Evolutionary conservation across 92 coral and sea anemone species (phyloP), one percentile per base, ranked within the genome.

Genomic region (Palythoa heliodiscus): DNA sequence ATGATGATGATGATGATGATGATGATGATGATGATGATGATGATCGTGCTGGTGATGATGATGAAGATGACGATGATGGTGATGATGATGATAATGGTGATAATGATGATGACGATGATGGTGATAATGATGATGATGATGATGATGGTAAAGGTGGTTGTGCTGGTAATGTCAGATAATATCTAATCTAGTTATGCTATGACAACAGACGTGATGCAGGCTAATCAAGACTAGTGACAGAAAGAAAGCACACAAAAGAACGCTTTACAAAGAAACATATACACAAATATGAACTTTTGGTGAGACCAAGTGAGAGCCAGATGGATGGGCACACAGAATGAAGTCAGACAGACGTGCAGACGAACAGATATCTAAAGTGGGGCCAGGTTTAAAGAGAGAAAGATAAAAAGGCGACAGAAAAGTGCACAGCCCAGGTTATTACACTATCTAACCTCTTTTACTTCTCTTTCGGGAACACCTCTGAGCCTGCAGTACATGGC

Each of bases 401-500:
- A 24, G 74, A 7, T 39, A 70, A 39, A 70, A 9, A 25, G 75
- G 7, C 47, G 47, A 16, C 17, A 6, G 50, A 43, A 43, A 43
- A 43, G 50, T 43, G 16, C 61, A 55, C 12, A 55, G 16, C 61
- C 61, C 50, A 7, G 50, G 50, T 8, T 43, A 43, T 8, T 5
- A 5, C 50, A 43, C 0, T 7, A 43, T 43, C 50, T 43, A 14
- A 97, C 99, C 87, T 84, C 93, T 37, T 87, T 92, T 7, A 93
- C 84, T 83, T 97, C 95, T 52, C 89, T 92, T 67, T 92, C 94
- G 58, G 99, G 99, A 4, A 97, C 98, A 38, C 99, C 99, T 64
- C 99, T 92, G 25, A 97, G 93, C 79, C 99, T 87, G 11, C 98
- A 95, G 82, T 94, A 97, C 76, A 97, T 83, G 52, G 90, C 72